A percentile compares a stretch with the other conserved stretches of the same genome.
These are phyloP conservation scores for Dromas ardeola DNA, from an alignment of 2,113 vertebrate species.

Conservation along the genomic window DNA sequence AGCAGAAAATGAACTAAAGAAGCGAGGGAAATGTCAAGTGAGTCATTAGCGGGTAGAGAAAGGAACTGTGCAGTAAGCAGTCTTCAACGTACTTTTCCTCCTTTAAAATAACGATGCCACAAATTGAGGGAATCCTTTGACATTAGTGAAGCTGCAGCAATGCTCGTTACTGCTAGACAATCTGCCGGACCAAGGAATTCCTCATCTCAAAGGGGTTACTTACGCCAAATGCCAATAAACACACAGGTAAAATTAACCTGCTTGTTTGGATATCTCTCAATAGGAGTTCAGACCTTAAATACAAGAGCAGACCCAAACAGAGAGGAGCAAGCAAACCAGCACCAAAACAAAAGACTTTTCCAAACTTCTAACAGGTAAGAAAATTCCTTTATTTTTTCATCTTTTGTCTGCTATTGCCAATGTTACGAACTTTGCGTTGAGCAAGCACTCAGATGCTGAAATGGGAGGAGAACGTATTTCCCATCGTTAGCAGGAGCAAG, in stretches of 20 bases:
- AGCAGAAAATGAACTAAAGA: neutral
- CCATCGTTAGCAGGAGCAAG: neutral
- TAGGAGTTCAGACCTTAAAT: neutral
- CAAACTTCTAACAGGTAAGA: neutral
- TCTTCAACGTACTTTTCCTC: neutral
- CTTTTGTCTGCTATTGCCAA: neutral
- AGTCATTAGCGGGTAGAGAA: slow-evolving; percentile 1
- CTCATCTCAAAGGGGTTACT: neutral
- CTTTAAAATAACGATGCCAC: slow-evolving; percentile 9
- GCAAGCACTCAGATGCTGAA: neutral
- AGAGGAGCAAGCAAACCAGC: neutral
- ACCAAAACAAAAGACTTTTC: neutral
- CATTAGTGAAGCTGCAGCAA: slow-evolving; percentile 8
- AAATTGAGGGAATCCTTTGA: slow-evolving; percentile 22
- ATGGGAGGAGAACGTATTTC: neutral
- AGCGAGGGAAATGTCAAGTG: slow-evolving; percentile 23
- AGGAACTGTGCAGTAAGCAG: neutral
- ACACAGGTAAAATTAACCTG: neutral
- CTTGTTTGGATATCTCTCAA: neutral
- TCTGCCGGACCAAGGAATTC: neutral
- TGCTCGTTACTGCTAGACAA: neutral
- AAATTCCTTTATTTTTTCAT: neutral
- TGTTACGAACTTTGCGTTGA: neutral
- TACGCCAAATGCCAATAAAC: neutral
- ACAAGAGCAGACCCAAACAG: neutral